phyloP scores from a whole-genome alignment of 2,797 vertebrate species.

The Pseudochaenichthys georgianus region DNA sequence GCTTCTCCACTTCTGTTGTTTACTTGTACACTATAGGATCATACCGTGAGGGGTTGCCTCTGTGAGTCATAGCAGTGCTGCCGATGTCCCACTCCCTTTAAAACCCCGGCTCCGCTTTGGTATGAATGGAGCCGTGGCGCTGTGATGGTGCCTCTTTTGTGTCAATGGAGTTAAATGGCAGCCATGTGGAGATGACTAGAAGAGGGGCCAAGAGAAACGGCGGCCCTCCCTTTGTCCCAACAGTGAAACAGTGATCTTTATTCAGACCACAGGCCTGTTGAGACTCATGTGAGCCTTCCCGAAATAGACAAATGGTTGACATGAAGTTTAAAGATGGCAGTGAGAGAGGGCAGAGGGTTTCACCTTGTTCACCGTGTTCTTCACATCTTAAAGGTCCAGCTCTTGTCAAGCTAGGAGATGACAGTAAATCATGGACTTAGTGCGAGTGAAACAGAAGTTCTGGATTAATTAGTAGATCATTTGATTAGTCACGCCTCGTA shows the following conservation, averaged over 20 bases:
- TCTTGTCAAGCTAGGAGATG: not conserved
- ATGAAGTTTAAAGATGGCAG: slow-evolving; percentile 71
- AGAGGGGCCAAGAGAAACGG: slow-evolving; percentile 72
- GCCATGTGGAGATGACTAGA: slow-evolving; percentile 79
- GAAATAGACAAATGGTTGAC: slow-evolving; percentile 82
- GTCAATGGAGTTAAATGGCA: slow-evolving; percentile 80
- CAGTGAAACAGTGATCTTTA: slow-evolving; percentile 80
- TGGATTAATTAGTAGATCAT: not conserved
- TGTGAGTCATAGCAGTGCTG: slow-evolving; percentile 41
- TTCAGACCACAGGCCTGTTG: slow-evolving; percentile 79
- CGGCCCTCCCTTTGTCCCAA: slow-evolving; percentile 76
- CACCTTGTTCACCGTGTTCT: not conserved
- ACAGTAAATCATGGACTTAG: not conserved
- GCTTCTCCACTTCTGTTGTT: slow-evolving; percentile 33
- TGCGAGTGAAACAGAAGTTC: not conserved
- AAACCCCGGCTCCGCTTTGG: slow-evolving; percentile 54
- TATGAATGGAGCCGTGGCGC: slow-evolving; percentile 73
- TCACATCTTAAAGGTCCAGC: slow-evolving; percentile 23
- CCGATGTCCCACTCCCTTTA: slow-evolving; percentile 58
- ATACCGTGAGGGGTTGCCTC: slow-evolving; percentile 12
- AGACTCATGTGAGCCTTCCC: slow-evolving; percentile 83
- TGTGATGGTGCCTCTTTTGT: slow-evolving; percentile 76
- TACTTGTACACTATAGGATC: slow-evolving; percentile 12
- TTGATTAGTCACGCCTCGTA: not conserved
- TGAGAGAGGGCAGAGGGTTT: slow-evolving; percentile 28